These are phyloP conservation scores for Drosophila malerkotliana DNA, from an alignment of 1,140 invertebrate species.

Conservation along the genomic window DNA sequence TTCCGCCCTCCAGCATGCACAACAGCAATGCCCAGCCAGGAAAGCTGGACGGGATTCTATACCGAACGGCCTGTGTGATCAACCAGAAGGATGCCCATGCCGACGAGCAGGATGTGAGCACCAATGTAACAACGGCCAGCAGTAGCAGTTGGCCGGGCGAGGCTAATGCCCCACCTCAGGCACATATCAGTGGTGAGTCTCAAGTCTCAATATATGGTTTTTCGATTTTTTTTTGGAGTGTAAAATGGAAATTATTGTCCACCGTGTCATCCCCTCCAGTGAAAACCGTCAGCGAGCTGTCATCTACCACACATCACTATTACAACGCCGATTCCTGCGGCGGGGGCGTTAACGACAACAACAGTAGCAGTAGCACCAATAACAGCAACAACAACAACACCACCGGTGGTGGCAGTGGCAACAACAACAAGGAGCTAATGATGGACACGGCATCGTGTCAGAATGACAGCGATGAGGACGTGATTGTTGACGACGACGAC, in stretches of 20 bases:
- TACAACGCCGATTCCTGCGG: slow-evolving; percentile 83
- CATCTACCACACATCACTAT: slow-evolving; percentile 82
- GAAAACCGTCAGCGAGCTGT: slow-evolving; percentile 83
- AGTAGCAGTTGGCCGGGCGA: slow-evolving; percentile 73
- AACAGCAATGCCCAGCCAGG: slow-evolving; percentile 76
- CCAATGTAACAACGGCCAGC: slow-evolving; percentile 69
- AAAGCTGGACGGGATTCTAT: slow-evolving; percentile 79
- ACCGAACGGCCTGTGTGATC: slow-evolving; percentile 78
- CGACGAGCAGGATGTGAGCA: slow-evolving; percentile 67
- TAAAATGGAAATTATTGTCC: background rate
- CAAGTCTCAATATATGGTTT: background rate
- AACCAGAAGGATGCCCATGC: slow-evolving; percentile 70
- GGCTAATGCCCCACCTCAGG: slow-evolving; percentile 53
- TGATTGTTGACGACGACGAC: slow-evolving; percentile 82
- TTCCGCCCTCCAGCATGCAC: slow-evolving; percentile 62
- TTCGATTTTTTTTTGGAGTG: background rate
- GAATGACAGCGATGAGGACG: slow-evolving; percentile 83
- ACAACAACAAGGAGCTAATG: slow-evolving; percentile 69
- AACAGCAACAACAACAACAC: slow-evolving; percentile 42
- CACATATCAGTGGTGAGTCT: slow-evolving; percentile 79
- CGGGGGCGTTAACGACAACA: slow-evolving; percentile 60
- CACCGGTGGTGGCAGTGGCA: slow-evolving; percentile 11
- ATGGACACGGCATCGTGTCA: slow-evolving; percentile 78
- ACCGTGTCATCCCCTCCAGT: slow-evolving; percentile 44
- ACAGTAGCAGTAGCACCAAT: slow-evolving; percentile 50